Base-by-base conservation (phyloP, 2,113 vertebrate species). In the Chionis minor region DNA sequence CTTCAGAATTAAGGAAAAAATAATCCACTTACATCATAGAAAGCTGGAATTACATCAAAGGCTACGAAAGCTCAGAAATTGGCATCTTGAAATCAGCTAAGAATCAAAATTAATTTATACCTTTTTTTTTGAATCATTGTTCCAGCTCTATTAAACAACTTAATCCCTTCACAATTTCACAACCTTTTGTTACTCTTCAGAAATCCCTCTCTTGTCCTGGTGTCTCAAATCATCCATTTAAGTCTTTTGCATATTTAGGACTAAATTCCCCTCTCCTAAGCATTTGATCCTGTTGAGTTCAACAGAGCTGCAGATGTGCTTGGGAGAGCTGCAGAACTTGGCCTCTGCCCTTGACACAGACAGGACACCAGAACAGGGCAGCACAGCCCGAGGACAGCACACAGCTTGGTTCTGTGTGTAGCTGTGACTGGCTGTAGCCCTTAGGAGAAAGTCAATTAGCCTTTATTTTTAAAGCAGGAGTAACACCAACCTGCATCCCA, bases 11-110 rank as follows among this genome's bases (percentile, higher is more conserved):
- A 84, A 83, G 88, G 79, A 91, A 89, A 96, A 91, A 89, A 78
- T 93, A 97, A 96, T 97, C 96, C 75, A 75, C 89, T 98, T 97
- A 97, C 96, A 96, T 97, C 97, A 98, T 27, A 93, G 86, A 94
- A 95, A 95, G 73, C 3, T 92, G 92, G 97, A 98, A 95, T 97
- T 93, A 95, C 97, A 97, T 98, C 97, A 98, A 98, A 98, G 97
- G 33, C 49, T 47, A 16, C 69, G 72, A 95, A 95, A 90, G 56
- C 85, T 92, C 58, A 81, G 77, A 94, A 95, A 97, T 12, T 98
- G 97, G 98, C 97, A 97, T 92, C 85, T 93, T 90, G 88, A 91
- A 92, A 81, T 94, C 94, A 54, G 8, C 93, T 72, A 94, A 97
- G 93, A 96, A 86, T 24, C 96, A 91, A 97, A 97, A 97, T 97